phyloP scores from a whole-genome alignment of 2,888 invertebrate genomes.

The Melitaea athalia region DNA sequence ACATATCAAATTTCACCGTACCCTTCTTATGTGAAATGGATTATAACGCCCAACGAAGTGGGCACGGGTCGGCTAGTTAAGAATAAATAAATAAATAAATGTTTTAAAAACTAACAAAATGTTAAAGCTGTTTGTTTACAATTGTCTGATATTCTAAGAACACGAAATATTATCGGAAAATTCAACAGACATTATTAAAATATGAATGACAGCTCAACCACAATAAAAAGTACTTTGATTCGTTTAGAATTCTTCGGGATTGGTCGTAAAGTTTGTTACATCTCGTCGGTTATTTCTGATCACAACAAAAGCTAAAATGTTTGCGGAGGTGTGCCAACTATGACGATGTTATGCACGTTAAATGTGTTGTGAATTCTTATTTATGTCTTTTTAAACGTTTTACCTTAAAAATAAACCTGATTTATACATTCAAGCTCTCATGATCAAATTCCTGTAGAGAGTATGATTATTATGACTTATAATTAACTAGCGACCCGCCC shows the following conservation, averaged over 20 bases:
- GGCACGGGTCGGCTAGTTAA: no score
- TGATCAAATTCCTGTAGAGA: background rate
- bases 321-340: slow-evolving; percentile 36
- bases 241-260: slow-evolving; percentile 34
- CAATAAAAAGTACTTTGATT: slow-evolving; percentile 22
- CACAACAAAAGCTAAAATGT: slow-evolving; percentile 31
- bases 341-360: slow-evolving; percentile 28
- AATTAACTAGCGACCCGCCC: no score
- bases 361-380: slow-evolving; percentile 31
- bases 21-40: no score
- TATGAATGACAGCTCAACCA: slow-evolving; percentile 6
- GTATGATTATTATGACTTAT: no score
- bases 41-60: no score
- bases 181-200: background rate
- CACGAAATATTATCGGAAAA: background rate
- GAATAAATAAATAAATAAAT: no score
- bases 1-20: no score
- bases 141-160: background rate
- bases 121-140: background rate
- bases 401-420: slow-evolving; percentile 12
- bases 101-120: background rate
- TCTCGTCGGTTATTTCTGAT: slow-evolving; percentile 33
- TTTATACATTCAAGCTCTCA: no score
- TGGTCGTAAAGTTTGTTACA: slow-evolving; percentile 32
- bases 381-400: slow-evolving; percentile 17